A percentile compares a stretch with the other conserved stretches of the same genome.
These are phyloP conservation scores for Meiosimyza platycephala DNA, from an alignment of 2,888 invertebrate species.

Conservation along the genomic window DNA sequence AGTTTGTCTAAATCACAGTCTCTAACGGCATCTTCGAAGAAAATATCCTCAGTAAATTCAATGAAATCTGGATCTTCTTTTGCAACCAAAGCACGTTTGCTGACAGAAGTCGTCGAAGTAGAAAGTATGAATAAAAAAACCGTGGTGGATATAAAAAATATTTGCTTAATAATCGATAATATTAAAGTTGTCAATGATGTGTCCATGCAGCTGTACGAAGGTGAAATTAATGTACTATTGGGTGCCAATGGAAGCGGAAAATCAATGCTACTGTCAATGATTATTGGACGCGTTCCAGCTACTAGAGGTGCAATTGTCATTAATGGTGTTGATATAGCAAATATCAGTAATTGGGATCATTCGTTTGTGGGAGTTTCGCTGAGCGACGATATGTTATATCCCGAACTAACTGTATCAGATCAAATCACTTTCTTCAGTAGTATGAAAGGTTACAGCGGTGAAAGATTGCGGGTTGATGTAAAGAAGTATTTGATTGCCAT, in stretches of 20 bases:
- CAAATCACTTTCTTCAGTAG: constrained; percentile 83
- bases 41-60: too few relatives aligned
- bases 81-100: constrained; percentile 52
- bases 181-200: constrained; percentile 75
- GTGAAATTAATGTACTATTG: constrained; percentile 73
- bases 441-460: constrained; percentile 72
- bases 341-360: constrained; percentile 66
- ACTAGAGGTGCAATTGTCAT: constrained; percentile 75
- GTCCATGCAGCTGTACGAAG: constrained; percentile 80
- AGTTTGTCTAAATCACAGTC: too few relatives aligned
- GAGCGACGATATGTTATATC: constrained; percentile 73
- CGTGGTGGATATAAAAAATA: constrained; percentile 64
- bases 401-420: constrained; percentile 81
- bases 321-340: constrained; percentile 74
- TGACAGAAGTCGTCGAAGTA: constrained; percentile 64
- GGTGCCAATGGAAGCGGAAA: constrained; percentile 83
- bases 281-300: constrained; percentile 78
- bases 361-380: constrained; percentile 80
- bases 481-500: constrained; percentile 72
- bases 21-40: too few relatives aligned
- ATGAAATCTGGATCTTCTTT: too few relatives aligned
- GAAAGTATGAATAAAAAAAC: constrained; percentile 67
- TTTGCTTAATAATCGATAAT: constrained; percentile 79
- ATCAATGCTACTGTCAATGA: constrained; percentile 90
- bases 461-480: constrained; percentile 70